Evolutionary conservation across 2,113 vertebrate genomes (phyloP).

Genomic region (Notarius quadriscutis): DNA sequence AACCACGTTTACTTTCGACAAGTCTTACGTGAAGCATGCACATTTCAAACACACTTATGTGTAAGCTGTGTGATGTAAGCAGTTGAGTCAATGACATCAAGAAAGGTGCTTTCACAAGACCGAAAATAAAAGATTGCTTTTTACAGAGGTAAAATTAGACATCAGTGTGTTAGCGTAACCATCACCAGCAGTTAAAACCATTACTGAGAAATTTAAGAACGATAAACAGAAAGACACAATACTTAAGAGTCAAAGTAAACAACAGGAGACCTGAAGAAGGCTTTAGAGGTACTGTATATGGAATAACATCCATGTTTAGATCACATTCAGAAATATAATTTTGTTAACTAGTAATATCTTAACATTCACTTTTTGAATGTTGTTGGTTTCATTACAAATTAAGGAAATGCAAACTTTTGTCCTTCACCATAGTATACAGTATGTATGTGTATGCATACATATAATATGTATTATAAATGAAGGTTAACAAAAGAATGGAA

Average conservation of each 20-base stretch:
- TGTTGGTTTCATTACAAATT: background rate
- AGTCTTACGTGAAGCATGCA: background rate
- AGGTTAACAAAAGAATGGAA: slow-evolving; percentile 15
- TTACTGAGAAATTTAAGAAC: background rate
- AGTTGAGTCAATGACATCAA: background rate
- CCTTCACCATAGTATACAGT: background rate
- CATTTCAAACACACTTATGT: background rate
- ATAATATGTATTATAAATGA: background rate
- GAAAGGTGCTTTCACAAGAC: background rate
- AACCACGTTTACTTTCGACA: background rate
- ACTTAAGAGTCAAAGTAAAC: background rate
- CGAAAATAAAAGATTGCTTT: background rate
- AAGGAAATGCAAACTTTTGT: background rate
- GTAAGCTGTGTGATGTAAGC: background rate
- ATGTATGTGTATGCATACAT: background rate
- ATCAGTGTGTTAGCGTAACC: background rate
- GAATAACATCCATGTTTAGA: background rate
- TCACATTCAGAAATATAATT: slow-evolving; percentile 1
- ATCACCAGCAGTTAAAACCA: background rate
- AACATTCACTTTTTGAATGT: background rate
- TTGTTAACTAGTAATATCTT: slow-evolving; percentile 5
- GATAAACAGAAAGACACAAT: background rate
- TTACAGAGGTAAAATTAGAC: background rate
- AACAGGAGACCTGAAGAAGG: background rate
- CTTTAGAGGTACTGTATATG: background rate